Conservation (phyloP, 2,113 vertebrate genomes). For the Acrocephalus arundinaceus region DNA sequence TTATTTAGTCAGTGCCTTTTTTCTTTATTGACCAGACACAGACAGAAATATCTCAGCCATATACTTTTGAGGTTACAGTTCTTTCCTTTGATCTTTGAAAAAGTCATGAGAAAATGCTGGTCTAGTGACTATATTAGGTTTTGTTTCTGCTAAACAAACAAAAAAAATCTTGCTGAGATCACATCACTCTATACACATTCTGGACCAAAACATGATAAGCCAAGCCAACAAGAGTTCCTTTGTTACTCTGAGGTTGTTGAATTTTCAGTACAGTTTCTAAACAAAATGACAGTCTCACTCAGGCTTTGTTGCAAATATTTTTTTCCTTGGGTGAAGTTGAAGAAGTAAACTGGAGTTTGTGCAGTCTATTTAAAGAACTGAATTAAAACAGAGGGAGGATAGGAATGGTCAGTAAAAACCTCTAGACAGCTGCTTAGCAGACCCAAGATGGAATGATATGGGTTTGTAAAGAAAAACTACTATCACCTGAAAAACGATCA, state of each 20-base stretch:
- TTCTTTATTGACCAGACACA: conserved; percentile 58
- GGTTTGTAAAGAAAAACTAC: conserved; percentile 65
- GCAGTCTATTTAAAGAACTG: conserved; percentile 19
- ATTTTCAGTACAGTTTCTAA: conserved; percentile 58
- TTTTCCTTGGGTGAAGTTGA: conserved; percentile 42
- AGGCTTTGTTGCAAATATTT: conserved; percentile 53
- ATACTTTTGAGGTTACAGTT: conserved; percentile 67
- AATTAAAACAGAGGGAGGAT: conserved; percentile 55
- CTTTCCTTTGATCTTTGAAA: conserved; percentile 79
- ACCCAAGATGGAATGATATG: conserved; percentile 72
- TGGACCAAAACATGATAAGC: conserved; percentile 71
- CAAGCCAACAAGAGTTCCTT: conserved; percentile 75
- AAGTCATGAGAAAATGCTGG: conserved; percentile 68
- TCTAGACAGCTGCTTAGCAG: conserved; percentile 76
- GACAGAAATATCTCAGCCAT: conserved; percentile 52
- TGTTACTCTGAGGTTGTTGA: conserved; percentile 62
- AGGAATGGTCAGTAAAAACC: conserved; percentile 47
- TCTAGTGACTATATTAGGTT: conserved; percentile 65
- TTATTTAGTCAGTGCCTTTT: conserved; percentile 57
- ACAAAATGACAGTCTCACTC: conserved; percentile 60
- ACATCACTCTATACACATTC: conserved; percentile 70
- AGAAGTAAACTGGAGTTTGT: conserved; percentile 30
- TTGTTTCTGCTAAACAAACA: conserved; percentile 71
- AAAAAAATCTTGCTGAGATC: conserved; percentile 74
- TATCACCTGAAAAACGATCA: conserved; percentile 72